Evolutionary conservation across 2,888 invertebrate species (phyloP).

Genomic region (Colletes collaris): DNA sequence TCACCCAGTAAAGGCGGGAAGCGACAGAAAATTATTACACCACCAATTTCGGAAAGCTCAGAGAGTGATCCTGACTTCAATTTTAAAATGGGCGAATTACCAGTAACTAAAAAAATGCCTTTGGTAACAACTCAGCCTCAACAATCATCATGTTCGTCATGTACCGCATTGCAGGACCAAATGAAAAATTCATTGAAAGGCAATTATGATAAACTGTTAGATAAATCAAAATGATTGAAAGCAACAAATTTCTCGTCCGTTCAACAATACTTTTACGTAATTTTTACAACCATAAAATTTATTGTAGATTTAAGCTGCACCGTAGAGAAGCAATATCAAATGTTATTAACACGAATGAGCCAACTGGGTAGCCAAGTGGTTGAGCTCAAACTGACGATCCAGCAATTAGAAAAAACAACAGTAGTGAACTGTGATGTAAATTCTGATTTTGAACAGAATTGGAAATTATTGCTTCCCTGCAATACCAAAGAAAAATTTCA

Average conservation of each 20-base stretch:
- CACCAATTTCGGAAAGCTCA: background rate
- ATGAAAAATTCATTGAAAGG: slow-evolving; percentile 15
- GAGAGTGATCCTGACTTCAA: slow-evolving; percentile 9
- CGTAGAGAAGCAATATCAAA: no score
- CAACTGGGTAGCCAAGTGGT: background rate
- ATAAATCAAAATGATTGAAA: background rate
- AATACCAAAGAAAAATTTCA: slow-evolving; percentile 10
- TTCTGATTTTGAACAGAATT: slow-evolving; percentile 12
- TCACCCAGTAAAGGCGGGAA: slow-evolving; percentile 2
- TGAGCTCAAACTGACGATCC: slow-evolving; percentile 4
- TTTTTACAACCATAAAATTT: no score
- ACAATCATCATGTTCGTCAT: background rate
- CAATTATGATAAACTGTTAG: slow-evolving; percentile 15
- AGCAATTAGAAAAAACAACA: slow-evolving; percentile 2
- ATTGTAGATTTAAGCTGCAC: no score
- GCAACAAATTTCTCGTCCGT: no score
- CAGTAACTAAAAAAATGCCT: background rate
- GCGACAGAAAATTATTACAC: background rate
- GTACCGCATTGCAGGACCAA: background rate
- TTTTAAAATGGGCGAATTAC: background rate
- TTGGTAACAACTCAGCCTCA: no score
- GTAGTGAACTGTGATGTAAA: slow-evolving; percentile 13
- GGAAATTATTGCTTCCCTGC: slow-evolving; percentile 6
- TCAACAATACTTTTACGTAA: no score
- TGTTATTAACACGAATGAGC: no score